These are phyloP conservation scores for Polyploca ridens DNA, from an alignment of 2,888 invertebrate species.

Conservation along the genomic window DNA sequence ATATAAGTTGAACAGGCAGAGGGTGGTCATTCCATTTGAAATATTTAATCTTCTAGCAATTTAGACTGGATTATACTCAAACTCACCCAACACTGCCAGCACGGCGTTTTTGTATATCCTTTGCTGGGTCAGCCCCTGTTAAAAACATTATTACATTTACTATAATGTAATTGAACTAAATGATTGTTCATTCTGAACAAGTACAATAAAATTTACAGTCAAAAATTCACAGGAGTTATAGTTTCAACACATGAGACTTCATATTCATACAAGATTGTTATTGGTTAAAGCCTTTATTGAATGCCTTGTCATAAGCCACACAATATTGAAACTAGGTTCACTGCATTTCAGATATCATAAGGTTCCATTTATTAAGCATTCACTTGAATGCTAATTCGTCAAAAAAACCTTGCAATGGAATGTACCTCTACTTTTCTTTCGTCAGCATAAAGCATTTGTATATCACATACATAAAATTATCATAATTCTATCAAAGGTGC, in stretches of 20 bases:
- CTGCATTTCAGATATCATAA: neutral
- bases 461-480: neutral
- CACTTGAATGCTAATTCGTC: neutral
- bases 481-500: no score
- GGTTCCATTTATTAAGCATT: neutral
- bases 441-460: neutral
- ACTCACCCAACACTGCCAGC: constrained; percentile 92
- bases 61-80: constrained; percentile 8
- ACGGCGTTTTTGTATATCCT: constrained; percentile 92
- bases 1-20: no score
- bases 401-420: neutral
- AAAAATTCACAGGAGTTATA: no score
- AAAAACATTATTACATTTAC: constrained; percentile 31
- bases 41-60: no score
- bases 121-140: constrained; percentile 91
- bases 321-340: neutral
- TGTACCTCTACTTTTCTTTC: neutral
- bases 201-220: no score
- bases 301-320: neutral
- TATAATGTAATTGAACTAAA: no score
- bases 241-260: no score
- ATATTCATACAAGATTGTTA: no score
- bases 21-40: no score
- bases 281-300: no score
- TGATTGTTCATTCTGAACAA: no score